phyloP scores from a whole-genome alignment of 2,113 vertebrate genomes.

The Festucalex cinctus region DNA sequence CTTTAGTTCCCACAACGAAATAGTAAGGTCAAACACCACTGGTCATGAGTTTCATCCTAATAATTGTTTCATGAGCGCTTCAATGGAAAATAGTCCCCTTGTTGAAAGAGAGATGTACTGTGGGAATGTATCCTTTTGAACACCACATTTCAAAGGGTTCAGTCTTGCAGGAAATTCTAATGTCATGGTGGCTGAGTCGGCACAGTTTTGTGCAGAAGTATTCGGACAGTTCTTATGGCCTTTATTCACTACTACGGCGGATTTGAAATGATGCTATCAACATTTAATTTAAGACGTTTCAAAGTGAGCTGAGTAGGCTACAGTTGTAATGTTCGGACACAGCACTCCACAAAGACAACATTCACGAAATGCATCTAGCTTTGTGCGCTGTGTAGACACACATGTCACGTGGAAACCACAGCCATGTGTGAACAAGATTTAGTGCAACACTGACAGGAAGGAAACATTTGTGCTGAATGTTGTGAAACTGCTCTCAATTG shows the following conservation, averaged over 20 bases:
- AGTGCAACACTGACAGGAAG: constrained; percentile 52
- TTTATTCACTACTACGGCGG: neutral
- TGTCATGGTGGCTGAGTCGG: neutral
- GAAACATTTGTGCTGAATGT: constrained; percentile 59
- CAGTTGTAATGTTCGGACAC: neutral
- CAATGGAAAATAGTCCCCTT: constrained; percentile 30
- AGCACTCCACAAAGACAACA: neutral
- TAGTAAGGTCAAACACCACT: constrained; percentile 11
- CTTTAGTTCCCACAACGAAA: constrained; percentile 50
- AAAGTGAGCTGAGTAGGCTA: too few relatives aligned
- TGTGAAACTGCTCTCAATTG: constrained; percentile 35
- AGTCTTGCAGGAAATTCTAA: constrained; percentile 10
- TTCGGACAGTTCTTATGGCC: neutral
- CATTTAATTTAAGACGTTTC: neutral
- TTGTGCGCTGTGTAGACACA: neutral
- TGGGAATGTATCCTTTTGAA: constrained; percentile 10
- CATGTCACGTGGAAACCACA: constrained; percentile 15
- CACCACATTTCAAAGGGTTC: constrained; percentile 10
- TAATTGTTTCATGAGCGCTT: constrained; percentile 32
- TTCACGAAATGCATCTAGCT: neutral
- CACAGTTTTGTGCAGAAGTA: neutral
- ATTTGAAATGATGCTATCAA: neutral
- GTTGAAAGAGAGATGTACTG: constrained; percentile 24
- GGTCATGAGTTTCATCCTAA: constrained; percentile 26
- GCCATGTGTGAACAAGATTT: constrained; percentile 18